Conservation (phyloP, 2,797 vertebrate species). For the Diplodus sargus region DNA sequence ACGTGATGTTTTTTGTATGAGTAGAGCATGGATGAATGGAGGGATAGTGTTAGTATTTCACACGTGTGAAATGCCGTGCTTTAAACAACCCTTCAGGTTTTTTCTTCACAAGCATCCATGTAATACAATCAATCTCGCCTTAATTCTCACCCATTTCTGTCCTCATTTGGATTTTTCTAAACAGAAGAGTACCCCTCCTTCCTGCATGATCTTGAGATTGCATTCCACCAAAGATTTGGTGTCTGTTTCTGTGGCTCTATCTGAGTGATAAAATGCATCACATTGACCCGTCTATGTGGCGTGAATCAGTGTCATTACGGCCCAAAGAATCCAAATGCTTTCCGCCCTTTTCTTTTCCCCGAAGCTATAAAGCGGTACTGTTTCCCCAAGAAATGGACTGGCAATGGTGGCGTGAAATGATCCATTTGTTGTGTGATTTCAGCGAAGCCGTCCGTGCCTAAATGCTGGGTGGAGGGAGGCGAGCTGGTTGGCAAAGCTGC, state of each 20-base stretch:
- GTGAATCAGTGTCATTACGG: not conserved
- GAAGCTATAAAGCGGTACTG: not conserved
- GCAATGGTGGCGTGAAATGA: constrained; percentile 22
- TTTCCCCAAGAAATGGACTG: not conserved
- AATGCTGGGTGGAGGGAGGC: constrained; percentile 80
- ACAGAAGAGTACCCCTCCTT: not conserved
- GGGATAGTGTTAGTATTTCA: not conserved
- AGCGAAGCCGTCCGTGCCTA: constrained; percentile 82
- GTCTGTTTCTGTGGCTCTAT: too few relatives aligned
- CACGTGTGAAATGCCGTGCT: not conserved
- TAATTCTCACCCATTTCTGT: not conserved
- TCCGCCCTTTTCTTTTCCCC: not conserved
- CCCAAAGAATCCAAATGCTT: constrained; percentile 9
- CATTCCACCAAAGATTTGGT: too few relatives aligned
- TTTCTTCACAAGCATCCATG: not conserved
- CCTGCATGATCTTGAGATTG: not conserved
- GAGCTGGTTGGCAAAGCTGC: constrained; percentile 69
- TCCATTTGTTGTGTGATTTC: constrained; percentile 52
- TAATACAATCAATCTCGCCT: not conserved
- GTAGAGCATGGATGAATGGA: not conserved
- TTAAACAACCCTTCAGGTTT: not conserved
- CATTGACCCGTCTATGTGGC: not conserved
- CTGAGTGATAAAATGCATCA: not conserved
- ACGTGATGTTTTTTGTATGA: not conserved
- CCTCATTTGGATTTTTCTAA: not conserved